Base-by-base conservation (phyloP, 2,888 invertebrate species). In the Heteromurus nitidus region DNA sequence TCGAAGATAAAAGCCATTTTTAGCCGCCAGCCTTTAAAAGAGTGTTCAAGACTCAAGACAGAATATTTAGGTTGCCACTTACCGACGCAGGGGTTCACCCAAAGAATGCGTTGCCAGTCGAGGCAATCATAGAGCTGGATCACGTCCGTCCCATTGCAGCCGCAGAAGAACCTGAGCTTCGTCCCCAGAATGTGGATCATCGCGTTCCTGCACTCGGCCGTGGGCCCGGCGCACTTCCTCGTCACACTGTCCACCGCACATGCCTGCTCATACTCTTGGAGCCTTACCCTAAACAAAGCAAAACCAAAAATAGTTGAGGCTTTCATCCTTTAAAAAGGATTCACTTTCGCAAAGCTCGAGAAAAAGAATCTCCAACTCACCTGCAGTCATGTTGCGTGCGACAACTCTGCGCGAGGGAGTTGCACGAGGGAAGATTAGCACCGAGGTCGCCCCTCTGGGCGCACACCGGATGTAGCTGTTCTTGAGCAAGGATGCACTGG, bases 41-140 rank as follows among this genome's bases (percentile, higher is more conserved):
- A 11, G 42, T 13, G 9, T 13, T n/a, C 24, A 24, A 3, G 24
- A 55, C 11, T 55, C n/a, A n/a, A n/a, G n/a, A n/a, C n/a, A n/a
- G n/a, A n/a, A n/a, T n/a, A n/a, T n/a, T n/a, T n/a, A n/a, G n/a
- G n/a, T n/a, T n/a, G n/a, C n/a, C 42, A 58, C 94, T 93, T 90
- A 96, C 96, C 96, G 87, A 96, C 96, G 89, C 96, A 96, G 70
- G 96, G 95, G 89, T 96, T 96, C 82, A 96, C 93, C 96, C 96
- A 96, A 47, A 96, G 91, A 50, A 96, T 91, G 80, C 96, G 90
- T 88, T 96, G 95, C 96, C 96, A 96, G 70, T 96, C 96, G 0
- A 96, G 92, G 88, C 96, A 96, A 88, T 95, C 95, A 89, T 96
- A 95, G 42, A 95, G 91, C 89, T 95, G 94, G 47, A 94, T 93